Base-by-base conservation (phyloP, 1,140 invertebrate genomes). In the Propsilocerus akamusi region DNA sequence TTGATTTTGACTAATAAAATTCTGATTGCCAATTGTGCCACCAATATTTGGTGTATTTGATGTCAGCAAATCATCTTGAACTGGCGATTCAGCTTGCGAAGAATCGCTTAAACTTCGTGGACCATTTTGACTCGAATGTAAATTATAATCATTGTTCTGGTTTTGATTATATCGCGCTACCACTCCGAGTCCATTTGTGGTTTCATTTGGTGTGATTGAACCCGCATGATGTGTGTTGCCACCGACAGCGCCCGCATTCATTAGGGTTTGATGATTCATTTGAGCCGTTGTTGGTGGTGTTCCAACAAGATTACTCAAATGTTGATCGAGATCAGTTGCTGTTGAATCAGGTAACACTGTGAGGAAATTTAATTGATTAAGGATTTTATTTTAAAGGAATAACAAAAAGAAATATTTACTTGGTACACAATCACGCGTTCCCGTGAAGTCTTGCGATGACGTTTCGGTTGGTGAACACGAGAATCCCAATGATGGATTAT, bases 51-150 rank as follows among this genome's bases (percentile, higher is more conserved):
- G 65, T 1, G 73, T 72, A 54, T 74, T 74, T 3, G 72, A 74
- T 1, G 72, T 70, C 25, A 80, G 64, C 6, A 80, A 68, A 53
- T 86, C 81, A 58, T 85, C 82, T 65, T 86, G 82, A 2, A 85
- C 81, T 1, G 82, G 83, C 17, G 81, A 84, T 58, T 86, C 83
- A 1, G 81, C 83, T 52, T 83, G 79, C 11, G 81, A 85, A n/a
- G 81, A 85, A 54, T 83, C 81, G 48, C 81, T 84, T 20, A 87
- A 58, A 2, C 81, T 84, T 22, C 83, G 68, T 0, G 82, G 80
- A 10, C 63, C 63, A 47, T 65, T 65, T 51, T 65, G 63, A 53
- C 63, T 65, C 46, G 63, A 62, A 51, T 65, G 63, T 2, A 65
- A 62, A 26, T 60, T 61, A 52, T 65, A 65, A 26, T 64, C 61